Conservation (phyloP, 2,797 vertebrate species). For the Acanthurus tractus region DNA sequence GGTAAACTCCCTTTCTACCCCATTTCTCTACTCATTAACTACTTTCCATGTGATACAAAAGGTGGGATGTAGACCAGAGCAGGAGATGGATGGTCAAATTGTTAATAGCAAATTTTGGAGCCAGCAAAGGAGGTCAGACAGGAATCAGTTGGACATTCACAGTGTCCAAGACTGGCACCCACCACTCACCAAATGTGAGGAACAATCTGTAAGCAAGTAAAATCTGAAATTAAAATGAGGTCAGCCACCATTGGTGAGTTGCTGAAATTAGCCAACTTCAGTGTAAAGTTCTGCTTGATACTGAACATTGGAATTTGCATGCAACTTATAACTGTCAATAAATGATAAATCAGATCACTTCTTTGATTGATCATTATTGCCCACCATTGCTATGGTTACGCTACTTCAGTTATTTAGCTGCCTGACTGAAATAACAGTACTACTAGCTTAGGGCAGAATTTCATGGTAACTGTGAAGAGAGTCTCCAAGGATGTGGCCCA, state of each 20-base stretch:
- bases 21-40: not conserved
- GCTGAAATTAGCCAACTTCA: not conserved
- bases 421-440: too few relatives aligned
- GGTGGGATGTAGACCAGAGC: not conserved
- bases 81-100: not conserved
- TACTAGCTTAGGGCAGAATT: too few relatives aligned
- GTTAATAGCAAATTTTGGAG: too few relatives aligned
- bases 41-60: not conserved
- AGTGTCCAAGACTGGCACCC: too few relatives aligned
- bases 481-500: too few relatives aligned
- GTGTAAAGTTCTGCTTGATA: not conserved
- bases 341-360: not conserved
- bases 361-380: not conserved
- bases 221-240: not conserved
- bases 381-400: not conserved
- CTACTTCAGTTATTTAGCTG: not conserved
- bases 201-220: not conserved
- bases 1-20: constrained; percentile 17
- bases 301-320: not conserved
- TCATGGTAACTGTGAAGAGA: too few relatives aligned
- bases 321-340: not conserved
- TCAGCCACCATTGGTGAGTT: not conserved
- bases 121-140: too few relatives aligned
- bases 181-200: not conserved
- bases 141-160: too few relatives aligned